These are phyloP conservation scores for Oasisia sp. DNA, from an alignment of 2,888 invertebrate species.

Conservation along the genomic window DNA sequence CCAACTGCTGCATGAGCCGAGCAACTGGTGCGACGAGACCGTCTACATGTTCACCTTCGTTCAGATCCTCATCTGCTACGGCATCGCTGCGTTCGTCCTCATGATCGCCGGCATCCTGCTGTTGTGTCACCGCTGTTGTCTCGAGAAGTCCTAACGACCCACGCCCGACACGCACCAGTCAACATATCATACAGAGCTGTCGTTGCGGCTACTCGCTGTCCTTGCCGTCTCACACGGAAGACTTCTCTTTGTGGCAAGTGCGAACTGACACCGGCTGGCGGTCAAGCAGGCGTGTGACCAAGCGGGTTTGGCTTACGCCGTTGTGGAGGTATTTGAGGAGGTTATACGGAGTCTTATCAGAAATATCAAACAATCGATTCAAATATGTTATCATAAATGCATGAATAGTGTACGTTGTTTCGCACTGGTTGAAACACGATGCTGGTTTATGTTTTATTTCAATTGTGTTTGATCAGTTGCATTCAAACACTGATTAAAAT, in stretches of 20 bases:
- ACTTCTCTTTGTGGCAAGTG: background rate
- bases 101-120: slow-evolving; percentile 43
- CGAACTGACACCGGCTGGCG: background rate
- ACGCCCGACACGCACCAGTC: background rate
- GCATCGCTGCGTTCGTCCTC: slow-evolving; percentile 50
- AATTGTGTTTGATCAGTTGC: background rate
- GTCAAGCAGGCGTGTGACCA: background rate
- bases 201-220: background rate
- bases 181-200: background rate
- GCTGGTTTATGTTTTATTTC: background rate
- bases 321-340: too few relatives aligned
- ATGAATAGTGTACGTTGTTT: background rate
- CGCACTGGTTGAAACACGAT: background rate
- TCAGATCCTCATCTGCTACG: slow-evolving; percentile 79
- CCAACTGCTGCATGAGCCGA: slow-evolving; percentile 79
- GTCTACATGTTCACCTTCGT: slow-evolving; percentile 81
- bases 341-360: background rate
- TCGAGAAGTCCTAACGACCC: background rate
- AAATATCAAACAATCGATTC: background rate
- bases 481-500: background rate
- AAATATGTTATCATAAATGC: background rate
- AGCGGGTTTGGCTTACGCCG: background rate
- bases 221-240: background rate
- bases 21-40: slow-evolving; percentile 82
- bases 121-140: slow-evolving; percentile 42